These are phyloP conservation scores for Drosophila insularis DNA, from an alignment of 1,140 invertebrate species.

Conservation along the genomic window DNA sequence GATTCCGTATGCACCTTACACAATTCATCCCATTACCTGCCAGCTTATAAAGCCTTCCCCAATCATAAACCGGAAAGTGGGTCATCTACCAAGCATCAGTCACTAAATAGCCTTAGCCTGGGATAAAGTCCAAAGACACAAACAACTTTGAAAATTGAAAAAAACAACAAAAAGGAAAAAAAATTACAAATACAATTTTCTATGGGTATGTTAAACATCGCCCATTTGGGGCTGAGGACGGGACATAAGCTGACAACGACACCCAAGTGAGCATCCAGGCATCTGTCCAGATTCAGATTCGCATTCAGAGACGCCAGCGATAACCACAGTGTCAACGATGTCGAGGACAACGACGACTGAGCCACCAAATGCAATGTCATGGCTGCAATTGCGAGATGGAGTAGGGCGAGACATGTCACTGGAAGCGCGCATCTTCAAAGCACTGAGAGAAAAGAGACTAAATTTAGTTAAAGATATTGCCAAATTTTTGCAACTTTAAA, in stretches of 20 bases:
- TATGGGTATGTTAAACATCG: conserved; percentile 78
- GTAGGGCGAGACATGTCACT: conserved; percentile 36
- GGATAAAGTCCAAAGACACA: conserved; percentile 41
- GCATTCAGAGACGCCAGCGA: conserved; percentile 37
- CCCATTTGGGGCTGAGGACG: conserved; percentile 28
- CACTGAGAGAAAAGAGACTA: conserved; percentile 36
- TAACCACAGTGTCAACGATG: conserved; percentile 18
- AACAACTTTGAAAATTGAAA: conserved; percentile 71
- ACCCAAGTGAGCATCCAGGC: conserved; percentile 31
- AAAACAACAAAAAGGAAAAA: conserved; percentile 57
- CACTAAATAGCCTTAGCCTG: conserved; percentile 67
- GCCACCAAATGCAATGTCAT: conserved; percentile 48
- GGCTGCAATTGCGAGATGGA: conserved; percentile 25
- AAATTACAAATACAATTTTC: conserved; percentile 63
- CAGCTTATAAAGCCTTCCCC: conserved; percentile 53
- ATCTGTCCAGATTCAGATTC: conserved; percentile 57
- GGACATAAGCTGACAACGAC: conserved; percentile 77
- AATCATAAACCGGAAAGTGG: conserved; percentile 55
- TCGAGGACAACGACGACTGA: conserved; percentile 42
- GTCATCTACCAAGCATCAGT: conserved; percentile 66
- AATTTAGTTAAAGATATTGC: no score
- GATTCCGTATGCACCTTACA: conserved; percentile 15
- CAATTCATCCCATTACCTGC: conserved; percentile 62
- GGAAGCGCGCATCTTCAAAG: conserved; percentile 27
- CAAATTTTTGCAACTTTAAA: no score